A percentile compares a stretch with the other conserved stretches of the same genome.
These are phyloP conservation scores for Phocoena sinus DNA, from an alignment of 2,113 vertebrate genomes.

Conservation along the genomic window DNA sequence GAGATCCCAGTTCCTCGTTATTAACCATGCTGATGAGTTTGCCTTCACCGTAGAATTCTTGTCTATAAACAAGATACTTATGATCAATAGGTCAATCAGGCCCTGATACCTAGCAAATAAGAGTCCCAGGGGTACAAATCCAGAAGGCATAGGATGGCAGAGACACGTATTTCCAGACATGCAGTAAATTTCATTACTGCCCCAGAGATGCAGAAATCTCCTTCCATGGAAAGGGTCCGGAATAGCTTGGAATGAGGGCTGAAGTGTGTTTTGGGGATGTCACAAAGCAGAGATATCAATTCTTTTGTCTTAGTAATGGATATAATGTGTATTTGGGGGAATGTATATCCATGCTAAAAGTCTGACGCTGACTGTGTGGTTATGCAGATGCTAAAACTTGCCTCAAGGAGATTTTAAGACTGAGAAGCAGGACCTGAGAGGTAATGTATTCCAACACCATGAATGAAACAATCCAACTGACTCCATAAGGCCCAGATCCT, in stretches of 20 bases:
- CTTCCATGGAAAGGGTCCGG: background rate
- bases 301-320: background rate
- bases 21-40: background rate
- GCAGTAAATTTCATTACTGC: background rate
- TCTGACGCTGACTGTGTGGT: background rate
- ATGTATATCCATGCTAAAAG: background rate
- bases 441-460: background rate
- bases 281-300: background rate
- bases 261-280: background rate
- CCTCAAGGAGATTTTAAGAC: background rate
- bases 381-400: background rate
- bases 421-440: background rate
- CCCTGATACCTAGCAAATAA: background rate
- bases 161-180: background rate
- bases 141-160: background rate
- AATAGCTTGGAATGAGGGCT: background rate
- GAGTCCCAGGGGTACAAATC: background rate
- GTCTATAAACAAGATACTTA: background rate
- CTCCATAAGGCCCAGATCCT: background rate
- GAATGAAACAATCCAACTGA: background rate
- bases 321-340: background rate
- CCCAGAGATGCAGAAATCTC: background rate
- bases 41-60: background rate
- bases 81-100: background rate
- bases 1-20: background rate